These are phyloP conservation scores for Phasianus colchicus DNA, from an alignment of 2,113 vertebrate species.

Conservation along the genomic window DNA sequence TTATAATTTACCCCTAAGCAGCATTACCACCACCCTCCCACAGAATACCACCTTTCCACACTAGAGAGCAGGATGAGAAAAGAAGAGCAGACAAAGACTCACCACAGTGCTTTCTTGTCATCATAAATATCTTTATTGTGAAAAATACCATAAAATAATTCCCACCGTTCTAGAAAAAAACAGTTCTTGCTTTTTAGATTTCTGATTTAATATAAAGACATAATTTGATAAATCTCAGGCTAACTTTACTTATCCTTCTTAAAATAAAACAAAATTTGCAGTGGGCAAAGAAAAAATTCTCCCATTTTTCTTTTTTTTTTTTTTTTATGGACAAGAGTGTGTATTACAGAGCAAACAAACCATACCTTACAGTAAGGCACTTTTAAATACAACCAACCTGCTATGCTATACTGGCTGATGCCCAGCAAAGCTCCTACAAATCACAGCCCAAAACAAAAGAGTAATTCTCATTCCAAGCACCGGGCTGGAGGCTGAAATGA, in stretches of 20 bases:
- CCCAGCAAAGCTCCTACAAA: conserved; percentile 24
- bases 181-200: conserved; percentile 60
- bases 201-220: conserved; percentile 69
- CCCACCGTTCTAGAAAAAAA: conserved; percentile 76
- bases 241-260: conserved; percentile 53
- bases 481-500: background rate
- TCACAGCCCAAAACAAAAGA: conserved; percentile 26
- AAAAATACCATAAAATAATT: conserved; percentile 82
- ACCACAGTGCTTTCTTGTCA: conserved; percentile 30
- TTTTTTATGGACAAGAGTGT: background rate
- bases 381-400: conserved; percentile 50
- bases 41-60: background rate
- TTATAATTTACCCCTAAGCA: too few species aligned
- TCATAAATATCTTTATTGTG: conserved; percentile 85
- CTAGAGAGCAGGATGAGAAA: background rate
- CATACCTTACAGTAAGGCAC: conserved; percentile 61
- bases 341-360: conserved; percentile 39
- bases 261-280: conserved; percentile 8
- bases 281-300: background rate
- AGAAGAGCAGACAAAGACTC: background rate
- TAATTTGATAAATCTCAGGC: conserved; percentile 39
- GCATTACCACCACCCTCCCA: fast-evolving
- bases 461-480: background rate
- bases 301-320: background rate
- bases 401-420: background rate